A percentile compares a stretch with the other conserved stretches of the same genome.
phyloP scores from a whole-genome alignment of 2,797 vertebrate species.

The Schizothorax lantsangensis region DNA sequence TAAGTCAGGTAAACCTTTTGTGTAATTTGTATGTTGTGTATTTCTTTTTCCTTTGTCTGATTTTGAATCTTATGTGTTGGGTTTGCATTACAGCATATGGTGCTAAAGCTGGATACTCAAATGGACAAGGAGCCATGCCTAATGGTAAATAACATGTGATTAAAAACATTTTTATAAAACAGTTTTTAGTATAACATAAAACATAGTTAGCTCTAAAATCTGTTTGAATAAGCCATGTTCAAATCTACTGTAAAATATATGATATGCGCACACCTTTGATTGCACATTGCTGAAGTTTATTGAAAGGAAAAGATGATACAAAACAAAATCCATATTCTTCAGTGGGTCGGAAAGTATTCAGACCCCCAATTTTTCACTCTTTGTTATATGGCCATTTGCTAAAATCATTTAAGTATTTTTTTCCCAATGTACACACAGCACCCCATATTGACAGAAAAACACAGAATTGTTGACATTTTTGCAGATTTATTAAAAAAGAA shows the following conservation, averaged over 20 bases:
- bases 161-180: neutral
- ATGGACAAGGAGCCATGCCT: constrained; percentile 5
- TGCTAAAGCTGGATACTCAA: constrained; percentile 44
- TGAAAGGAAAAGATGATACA: neutral
- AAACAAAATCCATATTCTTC: neutral
- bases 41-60: neutral
- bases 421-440: too few relatives aligned
- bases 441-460: too few relatives aligned
- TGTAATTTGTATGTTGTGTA: neutral
- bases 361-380: too few relatives aligned
- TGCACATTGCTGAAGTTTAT: too few relatives aligned
- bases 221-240: neutral
- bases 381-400: too few relatives aligned
- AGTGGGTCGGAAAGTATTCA: too few relatives aligned
- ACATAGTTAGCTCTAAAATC: neutral
- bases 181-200: neutral
- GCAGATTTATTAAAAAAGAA: too few relatives aligned
- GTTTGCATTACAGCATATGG: constrained; percentile 27
- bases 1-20: constrained; percentile 66
- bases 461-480: too few relatives aligned
- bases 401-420: too few relatives aligned
- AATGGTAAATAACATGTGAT: neutral
- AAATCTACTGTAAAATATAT: neutral
- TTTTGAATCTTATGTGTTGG: neutral
- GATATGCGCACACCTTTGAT: too few relatives aligned